These are phyloP conservation scores for Listronotus oregonensis DNA, from an alignment of 1,140 invertebrate genomes.

Conservation along the genomic window DNA sequence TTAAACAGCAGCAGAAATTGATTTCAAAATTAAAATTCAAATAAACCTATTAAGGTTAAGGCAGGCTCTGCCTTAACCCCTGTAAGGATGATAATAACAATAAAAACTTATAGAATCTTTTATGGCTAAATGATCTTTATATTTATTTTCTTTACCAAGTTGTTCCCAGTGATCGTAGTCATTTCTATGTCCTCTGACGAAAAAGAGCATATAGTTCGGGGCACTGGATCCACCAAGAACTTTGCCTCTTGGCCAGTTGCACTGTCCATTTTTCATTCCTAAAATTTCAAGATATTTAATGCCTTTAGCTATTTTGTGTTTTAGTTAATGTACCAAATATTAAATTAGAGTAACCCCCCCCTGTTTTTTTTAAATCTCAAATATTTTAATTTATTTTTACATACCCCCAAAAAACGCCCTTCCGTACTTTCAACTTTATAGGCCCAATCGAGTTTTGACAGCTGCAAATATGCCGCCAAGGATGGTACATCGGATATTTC, in stretches of 20 bases:
- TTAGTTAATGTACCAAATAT: too few species aligned
- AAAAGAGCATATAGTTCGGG: slow-evolving; percentile 95
- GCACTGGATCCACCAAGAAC: slow-evolving; percentile 88
- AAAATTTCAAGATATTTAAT: not conserved
- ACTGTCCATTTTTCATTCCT: slow-evolving; percentile 71
- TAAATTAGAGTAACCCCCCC: too few species aligned
- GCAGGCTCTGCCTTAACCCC: too few species aligned
- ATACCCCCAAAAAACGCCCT: slow-evolving; percentile 70
- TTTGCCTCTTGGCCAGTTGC: slow-evolving; percentile 85
- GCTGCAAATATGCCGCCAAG: slow-evolving; percentile 83
- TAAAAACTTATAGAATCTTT: too few species aligned
- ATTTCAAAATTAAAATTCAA: too few species aligned
- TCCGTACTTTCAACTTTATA: slow-evolving; percentile 90
- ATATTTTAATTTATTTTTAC: not conserved
- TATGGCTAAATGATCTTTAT: too few species aligned
- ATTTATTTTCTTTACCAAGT: slow-evolving; percentile 62
- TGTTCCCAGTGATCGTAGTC: slow-evolving; percentile 93
- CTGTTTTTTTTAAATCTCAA: too few species aligned
- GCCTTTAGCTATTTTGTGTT: too few species aligned
- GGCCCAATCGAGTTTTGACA: slow-evolving; percentile 88
- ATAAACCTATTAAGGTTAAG: too few species aligned
- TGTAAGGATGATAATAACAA: too few species aligned
- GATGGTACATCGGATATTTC: slow-evolving; percentile 89
- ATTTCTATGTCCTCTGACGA: slow-evolving; percentile 80
- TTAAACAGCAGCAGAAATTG: too few species aligned